Evolutionary conservation across 2,113 vertebrate genomes (phyloP).

Genomic region (Callocephalon fimbriatum): DNA sequence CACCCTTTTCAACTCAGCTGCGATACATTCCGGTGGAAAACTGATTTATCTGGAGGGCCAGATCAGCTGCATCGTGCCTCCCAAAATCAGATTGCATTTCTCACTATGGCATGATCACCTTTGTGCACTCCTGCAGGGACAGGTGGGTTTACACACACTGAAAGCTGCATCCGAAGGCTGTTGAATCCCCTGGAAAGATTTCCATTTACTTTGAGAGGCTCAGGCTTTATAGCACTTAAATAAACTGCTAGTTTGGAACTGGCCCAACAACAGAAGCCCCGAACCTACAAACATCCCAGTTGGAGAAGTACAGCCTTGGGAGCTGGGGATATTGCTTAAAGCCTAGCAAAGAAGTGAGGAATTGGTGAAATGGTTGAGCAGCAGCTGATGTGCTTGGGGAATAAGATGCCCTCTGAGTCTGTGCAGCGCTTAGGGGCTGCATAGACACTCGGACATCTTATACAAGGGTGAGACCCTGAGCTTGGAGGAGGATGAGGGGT

Average conservation of each 20-base stretch:
- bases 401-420: not conserved
- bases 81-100: not conserved
- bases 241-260: not conserved
- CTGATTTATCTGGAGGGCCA: not conserved
- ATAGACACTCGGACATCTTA: not conserved
- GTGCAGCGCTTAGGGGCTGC: accelerated
- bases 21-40: not conserved
- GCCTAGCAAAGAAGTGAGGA: not conserved
- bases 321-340: not conserved
- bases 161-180: not conserved
- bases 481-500: not conserved
- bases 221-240: not conserved
- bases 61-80: not conserved
- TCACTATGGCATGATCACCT: not conserved
- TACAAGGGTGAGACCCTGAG: accelerated
- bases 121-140: not conserved
- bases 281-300: not conserved
- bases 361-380: not conserved
- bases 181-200: not conserved
- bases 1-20: not conserved
- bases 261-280: not conserved
- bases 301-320: not conserved
- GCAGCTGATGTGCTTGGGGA: not conserved
- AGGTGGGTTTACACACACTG: not conserved
- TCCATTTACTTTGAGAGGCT: not conserved